Evolutionary conservation across 2,797 vertebrate species (phyloP), one percentile per base, ranked within the genome.

Genomic region (Rousettus madagascariensis): DNA sequence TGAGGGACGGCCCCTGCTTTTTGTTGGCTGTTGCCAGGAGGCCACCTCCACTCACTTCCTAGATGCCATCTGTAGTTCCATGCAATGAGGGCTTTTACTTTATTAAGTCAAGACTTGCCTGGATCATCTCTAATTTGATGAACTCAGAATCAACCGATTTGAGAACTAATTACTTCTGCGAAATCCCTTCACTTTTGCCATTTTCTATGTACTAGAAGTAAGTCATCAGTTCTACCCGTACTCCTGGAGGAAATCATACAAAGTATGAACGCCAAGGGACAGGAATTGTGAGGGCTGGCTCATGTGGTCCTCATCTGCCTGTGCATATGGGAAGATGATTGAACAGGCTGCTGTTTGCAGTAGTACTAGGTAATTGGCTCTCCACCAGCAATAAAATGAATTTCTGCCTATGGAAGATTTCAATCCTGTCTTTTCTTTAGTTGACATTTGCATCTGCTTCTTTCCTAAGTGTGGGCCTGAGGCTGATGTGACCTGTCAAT

Each of bases 261-360:
- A 13, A 80, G 24, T 4, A 4, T 17, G 15, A 20, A 6, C 3
- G 2, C 17, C 10, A 1, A 46, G 24, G 3, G 22, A 7, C 20
- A 36, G 65, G 71, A 77, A 28, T 46, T 0, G 5, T 6, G 12
- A 24, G 0, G 10, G 3, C 8, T 22, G 26, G 9, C 8, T 65
- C 20, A 2, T 0, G 10, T 33, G 7, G 15, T 24, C 16, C 16
- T 38, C 2, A 6, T 26, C 28, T 30, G 33, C 53, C n/a, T 79
- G 8, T 22, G 36, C 20, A 6, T 17, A 8, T 11, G 13, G 59
- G 6, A 85, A 71, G 41, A 30, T 17, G 0, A 28, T 19, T 38
- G 19, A 8, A 28, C 3, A 53, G 24, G 30, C 30, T 61, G 8
- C 19, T 24, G 33, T 28, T 49, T 30, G 20, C 26, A 28, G 26